Conservation (phyloP, 2,888 invertebrate genomes). For the Torymus auratus region DNA sequence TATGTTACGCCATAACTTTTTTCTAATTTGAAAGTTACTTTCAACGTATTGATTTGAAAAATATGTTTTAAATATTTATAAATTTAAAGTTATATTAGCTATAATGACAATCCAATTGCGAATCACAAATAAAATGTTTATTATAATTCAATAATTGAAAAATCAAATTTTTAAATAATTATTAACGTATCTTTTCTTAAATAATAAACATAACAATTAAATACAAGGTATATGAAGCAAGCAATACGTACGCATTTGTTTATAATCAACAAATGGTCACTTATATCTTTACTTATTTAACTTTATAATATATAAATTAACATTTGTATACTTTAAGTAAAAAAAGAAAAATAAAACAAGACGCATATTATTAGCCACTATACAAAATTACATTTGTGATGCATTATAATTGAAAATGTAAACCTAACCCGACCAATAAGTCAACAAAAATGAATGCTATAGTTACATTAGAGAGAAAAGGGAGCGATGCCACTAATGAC, state of each 20-base stretch:
- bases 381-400: constrained; percentile 51
- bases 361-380: constrained; percentile 23
- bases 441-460: constrained; percentile 47
- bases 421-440: constrained; percentile 45
- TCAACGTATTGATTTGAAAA: too few relatives aligned
- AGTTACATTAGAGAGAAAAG: constrained; percentile 59
- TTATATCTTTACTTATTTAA: constrained; percentile 28
- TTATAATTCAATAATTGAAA: neutral
- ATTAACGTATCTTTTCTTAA: constrained; percentile 11
- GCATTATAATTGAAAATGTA: constrained; percentile 39
- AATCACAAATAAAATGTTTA: too few relatives aligned
- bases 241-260: constrained; percentile 4
- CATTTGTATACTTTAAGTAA: constrained; percentile 31
- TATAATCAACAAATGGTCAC: constrained; percentile 38
- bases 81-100: too few relatives aligned
- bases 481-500: constrained; percentile 64
- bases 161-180: neutral
- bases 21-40: too few relatives aligned
- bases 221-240: constrained; percentile 31
- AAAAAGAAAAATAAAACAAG: constrained; percentile 47
- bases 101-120: too few relatives aligned
- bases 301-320: constrained; percentile 48
- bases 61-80: too few relatives aligned
- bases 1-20: too few relatives aligned
- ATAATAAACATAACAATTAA: constrained; percentile 13